These are phyloP conservation scores for Poecilia picta DNA, from an alignment of 2,797 vertebrate genomes.

Conservation along the genomic window DNA sequence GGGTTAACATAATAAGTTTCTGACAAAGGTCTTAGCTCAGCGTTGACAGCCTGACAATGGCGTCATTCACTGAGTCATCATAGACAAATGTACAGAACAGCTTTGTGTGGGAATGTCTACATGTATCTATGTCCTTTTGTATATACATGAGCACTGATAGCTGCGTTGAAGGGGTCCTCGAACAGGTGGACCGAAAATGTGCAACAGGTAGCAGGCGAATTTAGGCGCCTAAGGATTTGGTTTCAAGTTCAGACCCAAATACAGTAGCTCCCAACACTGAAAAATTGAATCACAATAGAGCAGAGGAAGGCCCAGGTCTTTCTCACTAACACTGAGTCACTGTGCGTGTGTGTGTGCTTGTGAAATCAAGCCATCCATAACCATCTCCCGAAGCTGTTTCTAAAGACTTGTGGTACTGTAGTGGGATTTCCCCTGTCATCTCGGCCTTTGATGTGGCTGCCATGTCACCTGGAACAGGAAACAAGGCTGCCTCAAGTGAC, in stretches of 20 bases:
- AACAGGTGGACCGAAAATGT: conserved; percentile 57
- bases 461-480: conserved; percentile 67
- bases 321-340: neutral
- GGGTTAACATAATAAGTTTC: conserved; percentile 4
- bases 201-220: conserved; percentile 40
- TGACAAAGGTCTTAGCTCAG: conserved; percentile 25
- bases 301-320: neutral
- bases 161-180: conserved; percentile 27
- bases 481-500: conserved; percentile 63
- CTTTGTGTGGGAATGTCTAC: conserved; percentile 38
- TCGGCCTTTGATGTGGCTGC: conserved; percentile 68
- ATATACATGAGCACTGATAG: conserved; percentile 11
- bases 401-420: conserved; percentile 30
- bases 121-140: conserved; percentile 27
- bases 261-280: conserved; percentile 47
- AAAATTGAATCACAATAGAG: conserved; percentile 51
- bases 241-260: conserved; percentile 65
- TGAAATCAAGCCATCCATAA: conserved; percentile 33
- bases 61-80: conserved; percentile 46
- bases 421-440: conserved; percentile 62
- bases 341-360: neutral
- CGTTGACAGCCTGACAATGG: conserved; percentile 36
- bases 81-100: conserved; percentile 41
- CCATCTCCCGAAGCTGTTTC: conserved; percentile 48
- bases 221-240: conserved; percentile 49